Evolutionary conservation across 2,113 vertebrate species (phyloP).

Genomic region (Prochilodus magdalenae): DNA sequence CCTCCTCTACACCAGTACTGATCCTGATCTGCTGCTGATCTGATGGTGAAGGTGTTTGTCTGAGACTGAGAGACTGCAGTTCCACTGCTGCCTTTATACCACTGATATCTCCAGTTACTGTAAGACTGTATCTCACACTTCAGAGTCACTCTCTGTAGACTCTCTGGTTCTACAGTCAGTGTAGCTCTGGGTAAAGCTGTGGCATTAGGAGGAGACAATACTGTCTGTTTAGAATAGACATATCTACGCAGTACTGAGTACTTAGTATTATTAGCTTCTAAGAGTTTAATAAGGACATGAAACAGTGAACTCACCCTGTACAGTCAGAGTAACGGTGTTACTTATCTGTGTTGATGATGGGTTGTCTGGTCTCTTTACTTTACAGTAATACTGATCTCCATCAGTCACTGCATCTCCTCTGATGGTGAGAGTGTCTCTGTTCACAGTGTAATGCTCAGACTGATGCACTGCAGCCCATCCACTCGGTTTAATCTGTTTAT

Average conservation of each 20-base stretch:
- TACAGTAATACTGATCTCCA: no score
- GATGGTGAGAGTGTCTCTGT: slow-evolving; percentile 26
- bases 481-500: not conserved
- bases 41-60: not conserved
- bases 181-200: slow-evolving; percentile 10
- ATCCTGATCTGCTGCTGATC: slow-evolving; percentile 6
- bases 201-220: no score
- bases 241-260: no score
- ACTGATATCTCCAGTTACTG: slow-evolving; percentile 6
- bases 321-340: no score
- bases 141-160: slow-evolving; percentile 23
- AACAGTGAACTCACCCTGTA: no score
- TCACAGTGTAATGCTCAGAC: slow-evolving; percentile 12
- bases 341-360: no score
- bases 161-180: not conserved
- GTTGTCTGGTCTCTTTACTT: no score
- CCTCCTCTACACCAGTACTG: slow-evolving; percentile 30
- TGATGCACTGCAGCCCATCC: not conserved
- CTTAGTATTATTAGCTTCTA: no score
- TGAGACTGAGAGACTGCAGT: not conserved
- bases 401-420: no score
- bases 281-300: no score
- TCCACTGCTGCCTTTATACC: slow-evolving; percentile 17
- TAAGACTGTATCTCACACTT: slow-evolving; percentile 21
- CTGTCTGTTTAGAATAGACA: no score